Base-by-base conservation (phyloP, 2,888 invertebrate genomes). In the Andrena minutula region DNA sequence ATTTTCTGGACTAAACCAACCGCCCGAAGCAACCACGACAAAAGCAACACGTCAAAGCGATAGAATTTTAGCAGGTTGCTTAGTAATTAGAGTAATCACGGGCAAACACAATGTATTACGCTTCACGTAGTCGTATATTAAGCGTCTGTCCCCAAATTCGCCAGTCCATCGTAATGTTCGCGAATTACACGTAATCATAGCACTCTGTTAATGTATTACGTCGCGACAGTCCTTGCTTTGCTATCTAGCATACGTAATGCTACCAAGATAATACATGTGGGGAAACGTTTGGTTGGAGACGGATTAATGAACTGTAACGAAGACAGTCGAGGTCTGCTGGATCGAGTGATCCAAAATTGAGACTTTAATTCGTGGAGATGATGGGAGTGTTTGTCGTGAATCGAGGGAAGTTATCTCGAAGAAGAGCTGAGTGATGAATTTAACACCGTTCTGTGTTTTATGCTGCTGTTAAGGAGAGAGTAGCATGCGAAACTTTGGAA, bases 41-140 rank as follows among this genome's bases (percentile, higher is more conserved):
- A 60, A 75, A 66, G 49, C 49, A 20, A 10, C 32, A 4, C 58
- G n/a, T 41, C 51, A 78, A 75, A 68, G 75, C 41, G 30, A 63
- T 4, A n/a, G 41, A 58, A 20, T 77, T 75, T 61, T 63, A 26
- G 73, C 30, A 30, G 8, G n/a, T 23, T 2, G 26, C 12, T 30
- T 26, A 47, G 53, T 41, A 75, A 78, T 75, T 68, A 61, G 56
- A n/a, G n/a, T 56, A 56, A 56, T 72, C 63, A n/a, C 8, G 20
- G 6, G 0, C 23, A 28, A 69, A 53, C 30, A 20, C 51, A 66
- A 10, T n/a, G 32, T 41, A 47, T 30, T 30, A 16, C 10, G 20
- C 47, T 68, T 63, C 69, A 2, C 23, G 23, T 49, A 16, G 47
- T 53, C 8, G 26, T 8, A 20, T 47, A 47, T 51, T 47, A 6